Conservation (phyloP, 2,888 invertebrate species). For the Lacanobia oleracea region DNA sequence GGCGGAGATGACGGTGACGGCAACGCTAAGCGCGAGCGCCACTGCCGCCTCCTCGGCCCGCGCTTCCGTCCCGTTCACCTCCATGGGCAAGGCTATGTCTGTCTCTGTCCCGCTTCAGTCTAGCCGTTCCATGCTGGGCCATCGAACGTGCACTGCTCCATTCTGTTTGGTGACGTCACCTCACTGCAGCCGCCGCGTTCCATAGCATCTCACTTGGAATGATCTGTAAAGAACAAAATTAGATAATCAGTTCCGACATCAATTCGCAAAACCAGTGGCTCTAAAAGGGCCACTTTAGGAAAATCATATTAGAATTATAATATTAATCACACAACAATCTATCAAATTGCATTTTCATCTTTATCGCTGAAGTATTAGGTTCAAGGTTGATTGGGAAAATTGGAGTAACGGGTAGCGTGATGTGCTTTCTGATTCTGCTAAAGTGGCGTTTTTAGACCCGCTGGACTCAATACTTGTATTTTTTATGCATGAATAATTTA, state of each 20-base stretch:
- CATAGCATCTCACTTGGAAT: slow-evolving; percentile 80
- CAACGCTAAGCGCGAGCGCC: slow-evolving; percentile 92
- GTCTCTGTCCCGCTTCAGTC: slow-evolving; percentile 71
- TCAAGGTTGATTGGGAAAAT: too few relatives aligned
- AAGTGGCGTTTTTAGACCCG: too few relatives aligned
- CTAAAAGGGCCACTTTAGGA: too few relatives aligned
- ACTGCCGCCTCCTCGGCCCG: slow-evolving; percentile 90
- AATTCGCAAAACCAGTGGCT: neutral
- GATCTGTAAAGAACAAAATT: slow-evolving; percentile 71
- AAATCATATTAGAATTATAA: too few relatives aligned
- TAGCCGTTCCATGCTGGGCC: slow-evolving; percentile 74
- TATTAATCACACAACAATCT: too few relatives aligned
- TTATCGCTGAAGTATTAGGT: too few relatives aligned
- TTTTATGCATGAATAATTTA: too few relatives aligned
- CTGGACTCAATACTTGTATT: neutral
- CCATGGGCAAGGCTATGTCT: slow-evolving; percentile 75
- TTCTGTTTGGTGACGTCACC: slow-evolving; percentile 77
- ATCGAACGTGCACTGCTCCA: slow-evolving; percentile 64
- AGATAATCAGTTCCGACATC: neutral
- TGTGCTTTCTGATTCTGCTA: too few relatives aligned
- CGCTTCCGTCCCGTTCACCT: slow-evolving; percentile 87
- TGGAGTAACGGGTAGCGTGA: too few relatives aligned
- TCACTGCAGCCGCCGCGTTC: slow-evolving; percentile 86
- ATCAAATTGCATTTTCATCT: too few relatives aligned
- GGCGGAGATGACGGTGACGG: slow-evolving; percentile 93